These are phyloP conservation scores for Brachionus rubens DNA, from an alignment of 1,140 invertebrate genomes.

Conservation along the genomic window DNA sequence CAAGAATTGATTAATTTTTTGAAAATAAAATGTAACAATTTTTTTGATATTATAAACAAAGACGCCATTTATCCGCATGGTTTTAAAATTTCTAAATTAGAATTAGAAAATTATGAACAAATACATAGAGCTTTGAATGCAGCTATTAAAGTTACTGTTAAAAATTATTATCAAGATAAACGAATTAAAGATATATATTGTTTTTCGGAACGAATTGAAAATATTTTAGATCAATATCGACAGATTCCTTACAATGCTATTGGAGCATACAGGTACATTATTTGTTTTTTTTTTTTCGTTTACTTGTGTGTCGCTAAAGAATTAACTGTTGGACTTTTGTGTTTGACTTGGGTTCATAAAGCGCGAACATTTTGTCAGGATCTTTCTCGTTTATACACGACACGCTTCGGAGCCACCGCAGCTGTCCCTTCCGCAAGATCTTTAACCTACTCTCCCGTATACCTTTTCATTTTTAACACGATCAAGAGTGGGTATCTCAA, in stretches of 20 bases:
- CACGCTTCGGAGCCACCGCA: too few relatives aligned
- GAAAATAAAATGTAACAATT: not conserved
- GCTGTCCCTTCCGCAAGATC: too few relatives aligned
- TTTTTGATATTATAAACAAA: not conserved
- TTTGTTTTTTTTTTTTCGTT: too few relatives aligned
- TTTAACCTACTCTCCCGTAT: too few relatives aligned
- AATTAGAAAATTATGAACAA: not conserved
- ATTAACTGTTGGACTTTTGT: too few relatives aligned
- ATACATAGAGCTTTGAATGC: not conserved
- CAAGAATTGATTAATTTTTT: slow-evolving; percentile 13
- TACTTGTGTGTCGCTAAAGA: too few relatives aligned
- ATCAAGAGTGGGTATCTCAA: too few relatives aligned
- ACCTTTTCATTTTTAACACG: too few relatives aligned
- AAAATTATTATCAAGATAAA: not conserved
- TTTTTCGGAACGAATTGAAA: not conserved
- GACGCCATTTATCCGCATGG: not conserved
- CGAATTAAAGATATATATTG: not conserved
- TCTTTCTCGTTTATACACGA: too few relatives aligned
- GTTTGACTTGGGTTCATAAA: too few relatives aligned
- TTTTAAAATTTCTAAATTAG: not conserved
- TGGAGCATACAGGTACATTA: not conserved
- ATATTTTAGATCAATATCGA: not conserved
- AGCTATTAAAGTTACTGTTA: not conserved
- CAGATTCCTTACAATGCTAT: not conserved
- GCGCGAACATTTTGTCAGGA: too few relatives aligned